Evolutionary conservation across 2,113 vertebrate species (phyloP).

Genomic region (Athene noctua): DNA sequence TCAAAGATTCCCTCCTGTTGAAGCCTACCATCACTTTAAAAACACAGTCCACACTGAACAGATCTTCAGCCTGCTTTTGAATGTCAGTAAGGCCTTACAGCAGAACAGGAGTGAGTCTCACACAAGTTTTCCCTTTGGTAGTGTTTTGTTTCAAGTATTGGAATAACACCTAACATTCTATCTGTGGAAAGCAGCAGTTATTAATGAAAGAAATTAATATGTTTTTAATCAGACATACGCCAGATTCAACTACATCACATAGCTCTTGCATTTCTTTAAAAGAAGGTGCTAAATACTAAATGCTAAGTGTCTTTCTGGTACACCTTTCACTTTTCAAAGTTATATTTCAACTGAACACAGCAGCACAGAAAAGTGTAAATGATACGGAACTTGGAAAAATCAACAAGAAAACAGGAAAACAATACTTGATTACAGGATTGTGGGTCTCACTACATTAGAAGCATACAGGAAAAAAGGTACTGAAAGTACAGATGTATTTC

Average conservation of each 20-base stretch:
- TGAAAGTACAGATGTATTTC: neutral
- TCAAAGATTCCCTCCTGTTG: neutral
- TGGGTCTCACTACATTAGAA: neutral
- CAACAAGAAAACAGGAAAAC: neutral
- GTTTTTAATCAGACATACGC: neutral
- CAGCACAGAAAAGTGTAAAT: neutral
- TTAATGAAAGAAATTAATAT: neutral
- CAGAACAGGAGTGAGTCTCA: neutral
- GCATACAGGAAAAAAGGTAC: neutral
- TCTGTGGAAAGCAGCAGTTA: neutral
- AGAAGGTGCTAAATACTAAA: neutral
- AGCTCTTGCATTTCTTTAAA: neutral
- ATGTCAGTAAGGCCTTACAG: neutral
- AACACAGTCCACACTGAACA: neutral
- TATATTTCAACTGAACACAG: neutral
- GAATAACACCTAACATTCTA: neutral
- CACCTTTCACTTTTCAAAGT: neutral
- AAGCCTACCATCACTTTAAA: neutral
- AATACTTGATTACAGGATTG: neutral
- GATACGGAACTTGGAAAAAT: neutral
- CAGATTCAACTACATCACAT: neutral
- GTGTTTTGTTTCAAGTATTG: neutral
- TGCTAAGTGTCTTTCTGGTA: no score
- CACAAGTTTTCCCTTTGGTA: neutral
- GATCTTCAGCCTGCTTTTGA: neutral